Evolutionary conservation across 2,888 invertebrate species (phyloP).

Genomic region (Lepetodrilus schrolli): DNA sequence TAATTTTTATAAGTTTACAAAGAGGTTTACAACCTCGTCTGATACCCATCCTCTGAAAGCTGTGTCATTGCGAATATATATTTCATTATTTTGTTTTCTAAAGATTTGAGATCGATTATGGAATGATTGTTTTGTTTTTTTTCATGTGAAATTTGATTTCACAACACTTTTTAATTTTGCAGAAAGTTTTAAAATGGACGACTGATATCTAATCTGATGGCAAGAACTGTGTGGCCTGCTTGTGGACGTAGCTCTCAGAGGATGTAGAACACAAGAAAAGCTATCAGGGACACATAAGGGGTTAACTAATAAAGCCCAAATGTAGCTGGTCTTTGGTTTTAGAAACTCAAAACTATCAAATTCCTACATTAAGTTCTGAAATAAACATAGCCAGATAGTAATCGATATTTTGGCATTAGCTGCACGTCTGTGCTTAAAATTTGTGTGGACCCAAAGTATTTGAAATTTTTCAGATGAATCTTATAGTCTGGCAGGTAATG

Average conservation of each 20-base stretch:
- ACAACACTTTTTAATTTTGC: too few relatives aligned
- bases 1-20: constrained; percentile 8
- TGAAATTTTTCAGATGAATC: constrained; percentile 9
- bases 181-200: too few relatives aligned
- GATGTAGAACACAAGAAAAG: neutral
- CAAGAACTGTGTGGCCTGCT: constrained; percentile 1
- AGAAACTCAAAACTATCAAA: neutral
- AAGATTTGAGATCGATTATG: constrained; percentile 1
- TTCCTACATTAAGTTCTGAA: neutral
- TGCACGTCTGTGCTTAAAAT: neutral
- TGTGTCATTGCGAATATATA: too few relatives aligned
- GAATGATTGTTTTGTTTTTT: neutral
- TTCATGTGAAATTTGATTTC: neutral
- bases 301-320: neutral
- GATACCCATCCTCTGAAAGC: constrained; percentile 2
- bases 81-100: too few relatives aligned
- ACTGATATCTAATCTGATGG: too few relatives aligned
- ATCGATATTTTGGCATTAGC: neutral
- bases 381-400: neutral
- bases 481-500: too few relatives aligned
- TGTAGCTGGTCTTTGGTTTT: constrained; percentile 17
- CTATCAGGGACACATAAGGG: neutral
- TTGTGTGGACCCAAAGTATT: constrained; percentile 2
- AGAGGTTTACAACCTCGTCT: neutral
- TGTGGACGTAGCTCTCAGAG: neutral